Base-by-base conservation (phyloP, 2,888 invertebrate genomes). In the Helobdella robusta region DNA sequence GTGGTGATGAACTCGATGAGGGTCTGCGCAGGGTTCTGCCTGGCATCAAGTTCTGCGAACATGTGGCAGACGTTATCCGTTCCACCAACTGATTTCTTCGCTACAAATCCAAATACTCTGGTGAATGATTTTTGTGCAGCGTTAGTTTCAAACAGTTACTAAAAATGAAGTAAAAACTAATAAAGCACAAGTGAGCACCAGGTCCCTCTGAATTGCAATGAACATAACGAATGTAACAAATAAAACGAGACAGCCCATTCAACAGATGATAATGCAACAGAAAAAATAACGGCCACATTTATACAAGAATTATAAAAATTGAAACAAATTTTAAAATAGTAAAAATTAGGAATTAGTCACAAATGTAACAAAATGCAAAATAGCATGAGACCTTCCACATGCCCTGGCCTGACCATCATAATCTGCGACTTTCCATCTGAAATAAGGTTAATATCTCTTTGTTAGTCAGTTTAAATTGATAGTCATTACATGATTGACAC, bases 51-150 rank as follows among this genome's bases (percentile, higher is more conserved):
- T 79, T 97, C 95, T 28, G 93, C 93, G 81, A 97, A 95, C 71
- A 97, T 85, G 83, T 95, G 95, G 81, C 95, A 95, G 82, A 92
- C 89, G 83, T 97, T 97, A 81, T 95, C 93, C 59, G 86, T 84
- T 72, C 85, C 85, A 73, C 88, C 87, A 65, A 89, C 87, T 52
- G 88, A 86, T 82, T 90, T 86, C 76, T 89, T 85, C 32, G 95
- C 93, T 71, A 97, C 92, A 82, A 95, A 95, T 60, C 94, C 97
- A 80, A 97, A 97, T 73, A 91, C 87, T 72, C 89, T 78, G 11
- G 54, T 54, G 54, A 6, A 5, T 23, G 28, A 3, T 5, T 54
- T 5, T 28, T 6, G 54, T 54, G 54, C 11, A 6, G 8, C 6
- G 8, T 11, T 8, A 25, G 50, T 11, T 50, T 8, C 6, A 50